Evolutionary conservation across 2,888 invertebrate species (phyloP).

Genomic region (Euplexia lucipara): DNA sequence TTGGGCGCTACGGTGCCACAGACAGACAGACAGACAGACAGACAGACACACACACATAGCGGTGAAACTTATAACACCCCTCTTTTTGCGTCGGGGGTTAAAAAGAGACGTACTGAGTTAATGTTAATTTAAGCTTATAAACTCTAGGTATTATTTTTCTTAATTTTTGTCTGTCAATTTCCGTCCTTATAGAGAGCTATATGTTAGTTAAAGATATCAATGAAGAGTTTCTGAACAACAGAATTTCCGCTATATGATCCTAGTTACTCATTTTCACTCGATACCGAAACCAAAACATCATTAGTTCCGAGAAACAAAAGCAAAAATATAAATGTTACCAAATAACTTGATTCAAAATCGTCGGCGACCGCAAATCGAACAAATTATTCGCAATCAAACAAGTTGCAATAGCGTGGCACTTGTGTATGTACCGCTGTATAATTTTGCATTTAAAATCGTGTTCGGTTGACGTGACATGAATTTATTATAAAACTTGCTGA

Average conservation of each 20-base stretch:
- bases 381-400: conserved; percentile 57
- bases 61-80: too few relatives aligned
- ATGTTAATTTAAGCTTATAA: too few relatives aligned
- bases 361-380: conserved; percentile 49
- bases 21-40: too few relatives aligned
- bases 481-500: conserved; percentile 46
- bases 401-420: conserved; percentile 33
- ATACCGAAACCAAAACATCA: conserved; percentile 12
- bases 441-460: conserved; percentile 57
- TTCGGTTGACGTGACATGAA: conserved; percentile 49
- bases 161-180: too few relatives aligned
- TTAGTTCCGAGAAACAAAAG: conserved; percentile 35
- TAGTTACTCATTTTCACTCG: background rate
- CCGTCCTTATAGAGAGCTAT: too few relatives aligned
- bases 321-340: conserved; percentile 22
- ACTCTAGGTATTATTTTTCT: too few relatives aligned
- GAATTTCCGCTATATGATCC: background rate
- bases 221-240: background rate
- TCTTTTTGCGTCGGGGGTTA: too few relatives aligned
- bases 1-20: too few relatives aligned
- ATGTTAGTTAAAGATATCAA: too few relatives aligned
- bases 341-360: conserved; percentile 43
- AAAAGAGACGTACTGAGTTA: too few relatives aligned
- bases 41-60: too few relatives aligned
- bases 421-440: conserved; percentile 36